phyloP scores from a whole-genome alignment of 2,113 vertebrate genomes.

The Alaudala cheleensis region DNA sequence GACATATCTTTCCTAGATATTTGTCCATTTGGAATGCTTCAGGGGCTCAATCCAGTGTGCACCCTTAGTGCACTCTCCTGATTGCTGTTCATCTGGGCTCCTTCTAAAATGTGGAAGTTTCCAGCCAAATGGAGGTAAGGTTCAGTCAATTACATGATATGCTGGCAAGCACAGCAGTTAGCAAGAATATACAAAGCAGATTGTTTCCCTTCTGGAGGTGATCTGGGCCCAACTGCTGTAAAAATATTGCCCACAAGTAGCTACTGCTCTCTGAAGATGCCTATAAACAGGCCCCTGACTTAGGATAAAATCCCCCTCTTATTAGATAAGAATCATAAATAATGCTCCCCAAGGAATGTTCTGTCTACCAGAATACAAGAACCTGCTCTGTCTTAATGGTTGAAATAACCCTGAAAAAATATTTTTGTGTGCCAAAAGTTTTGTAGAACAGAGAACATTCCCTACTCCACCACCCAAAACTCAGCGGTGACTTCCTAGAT shows the following conservation, averaged over 20 bases:
- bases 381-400: neutral
- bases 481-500: neutral
- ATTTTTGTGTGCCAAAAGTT: neutral
- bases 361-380: neutral
- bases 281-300: neutral
- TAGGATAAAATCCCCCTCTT: neutral
- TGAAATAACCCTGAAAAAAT: neutral
- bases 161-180: neutral
- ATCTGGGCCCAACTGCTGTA: neutral
- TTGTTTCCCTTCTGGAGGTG: neutral
- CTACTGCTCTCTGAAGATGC: neutral
- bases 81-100: neutral
- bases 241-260: neutral
- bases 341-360: neutral
- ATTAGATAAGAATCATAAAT: neutral
- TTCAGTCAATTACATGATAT: accelerated
- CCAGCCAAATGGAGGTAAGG: neutral
- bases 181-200: neutral
- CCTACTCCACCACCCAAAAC: neutral
- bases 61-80: neutral
- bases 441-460: neutral
- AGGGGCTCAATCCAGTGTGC: neutral
- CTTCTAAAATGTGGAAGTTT: neutral
- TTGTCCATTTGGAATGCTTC: neutral
- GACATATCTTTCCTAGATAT: neutral